These are phyloP conservation scores for Dasysyrphus albostriatus DNA, from an alignment of 2,888 invertebrate genomes.

Conservation along the genomic window DNA sequence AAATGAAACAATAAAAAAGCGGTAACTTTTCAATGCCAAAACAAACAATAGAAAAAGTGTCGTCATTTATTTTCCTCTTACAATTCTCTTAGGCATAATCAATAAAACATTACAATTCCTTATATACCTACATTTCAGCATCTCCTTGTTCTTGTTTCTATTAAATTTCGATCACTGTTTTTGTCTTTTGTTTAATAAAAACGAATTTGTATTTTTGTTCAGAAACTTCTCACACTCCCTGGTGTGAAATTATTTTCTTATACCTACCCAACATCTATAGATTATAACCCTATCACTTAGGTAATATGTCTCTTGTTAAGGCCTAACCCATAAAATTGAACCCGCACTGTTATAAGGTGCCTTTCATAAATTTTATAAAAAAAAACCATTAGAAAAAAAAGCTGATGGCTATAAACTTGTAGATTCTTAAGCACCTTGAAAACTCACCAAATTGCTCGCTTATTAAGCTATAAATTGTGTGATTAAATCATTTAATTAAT, in stretches of 20 bases:
- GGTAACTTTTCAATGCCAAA: neutral
- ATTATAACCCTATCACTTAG: conserved; percentile 1
- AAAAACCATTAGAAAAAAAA: neutral
- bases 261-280: neutral
- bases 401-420: neutral
- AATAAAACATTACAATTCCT: neutral
- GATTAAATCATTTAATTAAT: conserved; percentile 62
- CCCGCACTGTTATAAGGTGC: neutral
- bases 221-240: neutral
- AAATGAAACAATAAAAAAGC: conserved; percentile 1
- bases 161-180: neutral
- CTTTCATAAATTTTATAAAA: neutral
- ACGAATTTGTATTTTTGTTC: neutral
- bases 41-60: neutral
- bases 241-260: neutral
- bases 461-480: conserved; percentile 32
- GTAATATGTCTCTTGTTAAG: neutral
- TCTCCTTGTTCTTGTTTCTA: neutral
- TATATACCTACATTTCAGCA: neutral
- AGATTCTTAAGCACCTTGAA: neutral
- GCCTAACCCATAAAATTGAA: neutral
- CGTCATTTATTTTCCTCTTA: neutral
- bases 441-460: conserved; percentile 10
- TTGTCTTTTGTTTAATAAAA: neutral
- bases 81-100: conserved; percentile 2